Conservation (phyloP, 2,113 vertebrate genomes). For the Heterochromis multidens region DNA sequence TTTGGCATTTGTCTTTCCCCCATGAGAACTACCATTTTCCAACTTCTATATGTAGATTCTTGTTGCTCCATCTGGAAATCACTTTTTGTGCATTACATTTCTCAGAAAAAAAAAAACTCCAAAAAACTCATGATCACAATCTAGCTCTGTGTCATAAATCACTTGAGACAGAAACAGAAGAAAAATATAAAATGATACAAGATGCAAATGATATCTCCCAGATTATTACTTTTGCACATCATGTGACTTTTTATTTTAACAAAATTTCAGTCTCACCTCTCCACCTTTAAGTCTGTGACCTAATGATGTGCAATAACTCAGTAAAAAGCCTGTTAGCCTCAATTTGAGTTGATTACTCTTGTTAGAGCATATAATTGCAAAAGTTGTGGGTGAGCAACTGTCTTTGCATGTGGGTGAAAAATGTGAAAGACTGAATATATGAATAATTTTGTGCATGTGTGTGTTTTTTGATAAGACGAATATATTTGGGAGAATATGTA, state of each 20-base stretch:
- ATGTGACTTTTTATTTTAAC: background rate
- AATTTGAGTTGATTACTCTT: background rate
- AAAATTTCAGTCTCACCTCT: background rate
- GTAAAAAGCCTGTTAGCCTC: background rate
- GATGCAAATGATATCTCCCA: background rate
- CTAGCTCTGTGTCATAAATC: background rate
- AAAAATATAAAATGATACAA: background rate
- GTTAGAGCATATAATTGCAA: background rate
- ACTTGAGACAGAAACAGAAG: background rate
- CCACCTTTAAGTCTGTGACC: background rate
- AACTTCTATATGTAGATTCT: background rate
- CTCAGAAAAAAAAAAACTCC: background rate
- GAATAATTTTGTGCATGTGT: slow-evolving; percentile 20
- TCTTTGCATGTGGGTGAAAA: background rate
- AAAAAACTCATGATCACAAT: background rate
- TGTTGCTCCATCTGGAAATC: no score
- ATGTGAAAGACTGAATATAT: slow-evolving; percentile 35
- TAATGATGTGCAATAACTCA: background rate
- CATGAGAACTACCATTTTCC: background rate
- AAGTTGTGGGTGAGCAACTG: background rate
- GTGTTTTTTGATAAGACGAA: background rate
- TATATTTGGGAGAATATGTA: background rate
- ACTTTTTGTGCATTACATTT: background rate
- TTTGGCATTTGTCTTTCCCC: background rate
- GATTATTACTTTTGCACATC: background rate